Conservation (phyloP, 1,140 invertebrate species). For the Bombus breviceps region DNA sequence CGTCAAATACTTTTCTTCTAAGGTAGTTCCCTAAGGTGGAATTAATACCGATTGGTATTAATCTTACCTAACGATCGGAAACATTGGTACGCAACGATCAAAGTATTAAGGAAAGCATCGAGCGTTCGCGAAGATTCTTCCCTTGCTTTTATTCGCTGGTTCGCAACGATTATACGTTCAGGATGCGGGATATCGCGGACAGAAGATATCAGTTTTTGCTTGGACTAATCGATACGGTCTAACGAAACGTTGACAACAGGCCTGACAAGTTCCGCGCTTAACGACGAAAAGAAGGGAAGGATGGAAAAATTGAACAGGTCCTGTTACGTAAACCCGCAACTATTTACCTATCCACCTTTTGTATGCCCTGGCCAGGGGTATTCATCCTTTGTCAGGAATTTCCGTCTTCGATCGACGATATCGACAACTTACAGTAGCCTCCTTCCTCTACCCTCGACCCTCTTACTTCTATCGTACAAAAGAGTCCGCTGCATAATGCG, state of each 20-base stretch:
- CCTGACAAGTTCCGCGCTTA: background rate
- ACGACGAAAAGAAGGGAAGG: too few species aligned
- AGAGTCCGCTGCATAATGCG: slow-evolving; percentile 25
- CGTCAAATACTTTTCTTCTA: fast-evolving
- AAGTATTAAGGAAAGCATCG: too few species aligned
- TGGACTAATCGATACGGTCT: background rate
- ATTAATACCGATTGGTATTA: too few species aligned
- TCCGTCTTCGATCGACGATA: slow-evolving; percentile 61
- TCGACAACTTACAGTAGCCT: slow-evolving; percentile 38
- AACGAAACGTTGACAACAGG: slow-evolving; percentile 19
- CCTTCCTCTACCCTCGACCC: too few species aligned
- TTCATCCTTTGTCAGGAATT: slow-evolving; percentile 62
- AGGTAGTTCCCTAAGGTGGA: too few species aligned
- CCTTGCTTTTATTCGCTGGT: background rate
- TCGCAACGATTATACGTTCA: background rate
- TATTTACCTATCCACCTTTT: slow-evolving; percentile 60
- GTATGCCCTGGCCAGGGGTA: slow-evolving; percentile 37
- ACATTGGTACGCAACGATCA: too few species aligned
- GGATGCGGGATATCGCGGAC: too few species aligned
- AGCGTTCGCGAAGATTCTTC: too few species aligned
- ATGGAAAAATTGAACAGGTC: slow-evolving; percentile 18
- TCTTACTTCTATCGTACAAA: background rate
- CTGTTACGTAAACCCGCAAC: slow-evolving; percentile 57
- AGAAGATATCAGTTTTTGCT: background rate
- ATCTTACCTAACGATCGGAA: too few species aligned